A percentile compares a stretch with the other conserved stretches of the same genome.
Evolutionary conservation across 2,888 invertebrate species (phyloP).

Genomic region (Odontocolon sp.): DNA sequence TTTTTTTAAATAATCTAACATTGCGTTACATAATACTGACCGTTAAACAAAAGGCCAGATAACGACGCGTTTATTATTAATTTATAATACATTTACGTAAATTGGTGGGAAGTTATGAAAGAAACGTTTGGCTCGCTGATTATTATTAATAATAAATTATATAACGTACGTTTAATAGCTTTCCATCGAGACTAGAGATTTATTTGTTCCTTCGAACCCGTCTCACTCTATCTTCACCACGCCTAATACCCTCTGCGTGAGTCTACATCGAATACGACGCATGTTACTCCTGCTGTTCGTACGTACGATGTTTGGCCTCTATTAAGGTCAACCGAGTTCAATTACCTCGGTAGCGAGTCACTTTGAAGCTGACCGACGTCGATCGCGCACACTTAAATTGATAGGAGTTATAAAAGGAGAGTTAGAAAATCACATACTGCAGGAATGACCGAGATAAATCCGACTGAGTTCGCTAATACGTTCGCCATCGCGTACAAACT

Average conservation of each 20-base stretch:
- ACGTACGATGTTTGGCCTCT: conserved; percentile 59
- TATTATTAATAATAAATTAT: conserved; percentile 6
- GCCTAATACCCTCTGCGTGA: background rate
- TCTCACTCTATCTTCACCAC: conserved; percentile 27
- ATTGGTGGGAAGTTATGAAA: conserved; percentile 11
- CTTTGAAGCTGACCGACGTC: conserved; percentile 67
- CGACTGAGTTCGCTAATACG: conserved; percentile 4
- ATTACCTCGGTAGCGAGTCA: conserved; percentile 68
- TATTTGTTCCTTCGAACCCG: conserved; percentile 25
- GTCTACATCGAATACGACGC: background rate
- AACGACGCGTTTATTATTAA: background rate
- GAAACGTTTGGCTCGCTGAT: conserved; percentile 17
- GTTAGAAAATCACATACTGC: conserved; percentile 53
- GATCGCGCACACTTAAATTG: conserved; percentile 66
- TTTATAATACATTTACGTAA: background rate
- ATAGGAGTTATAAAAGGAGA: conserved; percentile 59
- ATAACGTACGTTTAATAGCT: background rate
- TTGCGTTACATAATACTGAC: background rate
- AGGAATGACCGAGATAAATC: conserved; percentile 26
- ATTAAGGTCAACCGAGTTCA: conserved; percentile 74
- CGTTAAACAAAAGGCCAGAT: background rate
- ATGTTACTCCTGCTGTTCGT: conserved; percentile 20
- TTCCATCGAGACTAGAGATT: conserved; percentile 16
- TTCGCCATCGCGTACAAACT: background rate
- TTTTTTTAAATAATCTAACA: background rate